Base-by-base conservation (phyloP, 2,888 invertebrate species). In the Caenorhabditis sp. region DNA sequence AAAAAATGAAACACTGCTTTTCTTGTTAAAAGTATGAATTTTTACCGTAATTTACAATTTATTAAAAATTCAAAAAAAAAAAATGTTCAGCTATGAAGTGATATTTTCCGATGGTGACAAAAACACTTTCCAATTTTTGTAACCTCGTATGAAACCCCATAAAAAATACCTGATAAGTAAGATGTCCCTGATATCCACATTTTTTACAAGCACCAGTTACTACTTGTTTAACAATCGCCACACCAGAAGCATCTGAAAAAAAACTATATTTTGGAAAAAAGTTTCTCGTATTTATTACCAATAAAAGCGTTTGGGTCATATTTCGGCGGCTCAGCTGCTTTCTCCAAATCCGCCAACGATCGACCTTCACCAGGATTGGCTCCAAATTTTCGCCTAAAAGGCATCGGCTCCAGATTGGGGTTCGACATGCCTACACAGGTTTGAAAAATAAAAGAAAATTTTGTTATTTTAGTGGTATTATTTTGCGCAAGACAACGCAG, bases 131-230 rank as follows among this genome's bases (percentile, higher is more conserved):
- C n/a, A n/a, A n/a, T n/a, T n/a, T n/a, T n/a, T n/a, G n/a, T n/a
- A n/a, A n/a, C n/a, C 10, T 10, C 31, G 31, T 31, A 31, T 10
- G 10, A 31, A 6, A 4, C 31, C 31, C 31, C 10, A n/a, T n/a
- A n/a, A n/a, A 31, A 31, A 4, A 8, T 43, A 74, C 81, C 89
- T 89, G 83, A 51, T 88, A 90, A 3, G 89, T 88, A 69, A 90
- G 81, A 83, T 90, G 90, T 10, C 90, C 90, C 75, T 88, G 89
- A 65, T 79, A 85, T 4, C 86, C 86, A 64, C 86, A 86, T 68
- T 82, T 81, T 36, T 79, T 70, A 66, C 86, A 86, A 1, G 86
- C 86, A 10, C 86, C 86, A 3, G 79, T 82, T 1, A 81, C 81
- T 0, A 66, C 63, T 21, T 77, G 78, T 54, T 74, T 76, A 10